Evolutionary conservation across 2,888 invertebrate species (phyloP), one percentile per base, ranked within the genome.

Genomic region (Drosophila anceps): DNA sequence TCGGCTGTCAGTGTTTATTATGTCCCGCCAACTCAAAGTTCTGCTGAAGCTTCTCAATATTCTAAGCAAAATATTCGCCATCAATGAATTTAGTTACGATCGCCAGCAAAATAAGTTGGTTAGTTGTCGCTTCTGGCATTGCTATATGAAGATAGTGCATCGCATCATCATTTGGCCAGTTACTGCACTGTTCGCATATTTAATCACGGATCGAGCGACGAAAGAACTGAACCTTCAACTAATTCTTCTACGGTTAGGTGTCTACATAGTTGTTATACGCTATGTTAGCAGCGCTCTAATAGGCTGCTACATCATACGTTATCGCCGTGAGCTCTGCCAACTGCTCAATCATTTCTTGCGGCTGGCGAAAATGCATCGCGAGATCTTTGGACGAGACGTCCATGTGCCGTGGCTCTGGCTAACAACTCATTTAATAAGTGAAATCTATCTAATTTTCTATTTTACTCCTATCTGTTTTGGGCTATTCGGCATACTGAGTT

Each of bases 41-140:
- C 18, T 63, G 35, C 20, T 63, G 1, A 27, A 15, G 29, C 8
- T 35, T 24, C 41, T 62, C 18, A 24, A 43, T 6, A 33, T 61
- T 12, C 7, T 61, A 10, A 20, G 18, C 43, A 62, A 61, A 27
- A 4, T 62, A 3, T 15, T 35, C 0, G 62, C 43, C 8, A 9
- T 44, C 9, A 61, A 20, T 27, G 62, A 62, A 33, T 61, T 63
- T 37, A 27, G 9, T 1, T 29, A 63, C 7, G 62, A 63, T 60
- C 44, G 12, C 4, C 18, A 44, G 5, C 44, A 12, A 15, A 20
- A 44, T 7, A 44, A 13, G 35, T 24, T 63, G 13, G 18, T 43
- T 18, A 27, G 27, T 12, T 44, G 8, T 7, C 24, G 18, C 13
- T 35, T 37, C 20, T 62, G 63, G 62, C 63, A 46, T 10, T 15